Conservation (phyloP, 2,797 vertebrate genomes). For the Pygocentrus nattereri region DNA sequence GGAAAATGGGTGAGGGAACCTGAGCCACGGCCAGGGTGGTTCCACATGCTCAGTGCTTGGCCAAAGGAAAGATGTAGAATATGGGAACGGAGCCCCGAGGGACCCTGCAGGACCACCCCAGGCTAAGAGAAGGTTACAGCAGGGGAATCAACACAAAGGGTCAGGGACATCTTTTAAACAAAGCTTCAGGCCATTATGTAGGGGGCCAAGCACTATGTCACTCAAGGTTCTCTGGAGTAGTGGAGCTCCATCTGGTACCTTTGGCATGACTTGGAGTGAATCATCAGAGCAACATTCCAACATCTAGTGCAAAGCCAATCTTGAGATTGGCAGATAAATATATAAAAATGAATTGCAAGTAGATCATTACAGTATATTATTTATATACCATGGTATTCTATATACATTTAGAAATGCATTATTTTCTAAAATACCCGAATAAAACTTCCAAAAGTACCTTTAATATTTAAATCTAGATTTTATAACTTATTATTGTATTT, state of each 20-base stretch:
- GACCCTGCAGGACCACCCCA: background rate
- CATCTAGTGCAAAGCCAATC: too few relatives aligned
- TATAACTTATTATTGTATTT: too few relatives aligned
- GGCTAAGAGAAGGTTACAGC: background rate
- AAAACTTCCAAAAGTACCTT: too few relatives aligned
- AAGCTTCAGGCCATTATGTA: background rate
- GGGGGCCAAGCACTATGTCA: background rate
- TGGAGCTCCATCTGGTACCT: too few relatives aligned
- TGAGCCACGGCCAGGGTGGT: constrained; percentile 6
- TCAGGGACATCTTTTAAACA: background rate
- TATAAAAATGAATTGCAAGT: too few relatives aligned
- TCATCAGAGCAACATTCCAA: background rate
- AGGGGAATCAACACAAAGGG: background rate
- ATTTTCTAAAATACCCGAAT: too few relatives aligned
- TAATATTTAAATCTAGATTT: too few relatives aligned
- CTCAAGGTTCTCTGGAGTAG: background rate
- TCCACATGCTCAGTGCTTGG: background rate
- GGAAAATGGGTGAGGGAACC: constrained; percentile 62
- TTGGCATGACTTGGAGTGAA: too few relatives aligned
- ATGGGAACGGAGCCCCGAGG: background rate
- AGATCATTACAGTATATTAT: too few relatives aligned
- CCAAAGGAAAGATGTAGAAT: background rate
- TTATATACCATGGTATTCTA: too few relatives aligned
- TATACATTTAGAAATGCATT: too few relatives aligned
- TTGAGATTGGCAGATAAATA: too few relatives aligned